Evolutionary conservation across 2,888 invertebrate genomes (phyloP), one percentile per base, ranked within the genome.

Genomic region (Agrilus cyanescens): DNA sequence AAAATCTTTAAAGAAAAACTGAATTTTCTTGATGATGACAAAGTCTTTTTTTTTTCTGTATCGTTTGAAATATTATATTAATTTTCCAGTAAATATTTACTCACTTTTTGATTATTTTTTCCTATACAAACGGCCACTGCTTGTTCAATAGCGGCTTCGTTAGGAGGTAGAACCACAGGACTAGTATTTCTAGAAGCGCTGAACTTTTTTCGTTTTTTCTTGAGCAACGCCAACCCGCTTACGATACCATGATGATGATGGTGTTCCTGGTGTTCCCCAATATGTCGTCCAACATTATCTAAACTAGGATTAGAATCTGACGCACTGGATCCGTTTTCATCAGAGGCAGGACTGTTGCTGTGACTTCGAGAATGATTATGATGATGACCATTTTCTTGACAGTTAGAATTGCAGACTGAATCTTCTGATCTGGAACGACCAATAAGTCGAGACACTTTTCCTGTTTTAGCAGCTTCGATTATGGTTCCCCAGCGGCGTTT

Each of bases 391-490:
- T 74, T 74, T 59, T 74, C 74, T 41, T 59, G 62, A 41, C 63
- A 62, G 42, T 68, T 67, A 31, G 72, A 67, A 55, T 72, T 74
- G 55, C 75, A 80, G 40, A 89, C 86, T 8, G 88, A 89, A 64
- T 89, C 89, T 66, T 89, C 88, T 2, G 88, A 88, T 52, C 82
- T 73, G 37, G 81, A 81, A 52, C 85, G 75, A 25, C 87, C 86
- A 50, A 88, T 82, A 56, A 89, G 74, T 49, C 85, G 75, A 18
- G 85, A 82, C 38, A 88, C 85, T 56, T 81, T 76, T 20, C 85
- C 86, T 46, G 82, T 79, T 58, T 85, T 84, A 33, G 89, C 87
- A 36, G 89, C 88, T 62, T 89, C 88, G 60, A 89, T 88, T 47
- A 89, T 71, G 32, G 88, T 87, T 47, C 83, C 85, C 85, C 85